A percentile compares a stretch with the other conserved stretches of the same genome.
Conservation (phyloP, 2,888 invertebrate species). For the Encarsia formosa region DNA sequence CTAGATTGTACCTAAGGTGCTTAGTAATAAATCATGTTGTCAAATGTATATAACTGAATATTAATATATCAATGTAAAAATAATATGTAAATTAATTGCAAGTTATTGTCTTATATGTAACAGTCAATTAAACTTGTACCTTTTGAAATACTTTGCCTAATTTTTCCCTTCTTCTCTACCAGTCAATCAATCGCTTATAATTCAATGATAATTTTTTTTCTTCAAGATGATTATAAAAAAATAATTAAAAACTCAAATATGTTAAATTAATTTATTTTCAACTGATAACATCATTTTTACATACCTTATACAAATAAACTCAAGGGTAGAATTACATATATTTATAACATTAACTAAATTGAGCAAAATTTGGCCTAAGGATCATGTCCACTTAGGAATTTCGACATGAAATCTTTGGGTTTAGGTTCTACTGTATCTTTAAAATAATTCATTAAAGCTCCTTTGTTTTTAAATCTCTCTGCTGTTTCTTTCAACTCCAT, state of each 20-base stretch:
- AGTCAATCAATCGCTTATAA: background rate
- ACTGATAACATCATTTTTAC: no score
- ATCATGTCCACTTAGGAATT: constrained; percentile 73
- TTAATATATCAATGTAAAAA: constrained; percentile 48
- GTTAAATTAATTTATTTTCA: constrained; percentile 6
- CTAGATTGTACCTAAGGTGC: constrained; percentile 52
- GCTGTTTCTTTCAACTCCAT: constrained; percentile 89
- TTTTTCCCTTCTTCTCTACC: constrained; percentile 2
- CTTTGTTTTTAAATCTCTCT: constrained; percentile 84
- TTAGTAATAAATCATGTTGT: constrained; percentile 44
- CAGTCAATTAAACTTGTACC: constrained; percentile 29
- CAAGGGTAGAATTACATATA: background rate
- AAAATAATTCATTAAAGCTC: constrained; percentile 84
- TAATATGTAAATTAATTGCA: constrained; percentile 38
- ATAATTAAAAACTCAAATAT: background rate
- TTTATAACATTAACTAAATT: constrained; percentile 8
- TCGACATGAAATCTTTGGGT: constrained; percentile 86
- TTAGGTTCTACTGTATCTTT: constrained; percentile 79
- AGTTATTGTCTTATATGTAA: constrained; percentile 37
- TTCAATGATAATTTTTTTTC: background rate
- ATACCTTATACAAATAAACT: constrained; percentile 3
- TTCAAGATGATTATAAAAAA: background rate
- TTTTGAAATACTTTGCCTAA: constrained; percentile 18
- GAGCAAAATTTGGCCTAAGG: constrained; percentile 39
- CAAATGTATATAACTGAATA: constrained; percentile 50